These are phyloP conservation scores for Sebastes fasciatus DNA, from an alignment of 2,113 vertebrate species.

Conservation along the genomic window DNA sequence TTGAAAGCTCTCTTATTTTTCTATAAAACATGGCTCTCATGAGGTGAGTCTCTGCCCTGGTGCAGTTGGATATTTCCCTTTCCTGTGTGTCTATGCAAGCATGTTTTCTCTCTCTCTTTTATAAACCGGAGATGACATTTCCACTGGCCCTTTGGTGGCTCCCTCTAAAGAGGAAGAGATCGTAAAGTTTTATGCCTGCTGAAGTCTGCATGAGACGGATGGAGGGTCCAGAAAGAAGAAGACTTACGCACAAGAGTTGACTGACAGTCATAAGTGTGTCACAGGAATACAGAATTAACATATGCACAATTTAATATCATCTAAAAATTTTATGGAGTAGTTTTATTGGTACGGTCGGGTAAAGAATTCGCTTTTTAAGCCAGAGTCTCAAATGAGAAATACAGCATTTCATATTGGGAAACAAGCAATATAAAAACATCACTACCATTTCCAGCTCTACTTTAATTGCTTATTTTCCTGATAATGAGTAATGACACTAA, in stretches of 20 bases:
- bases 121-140: slow-evolving; percentile 54
- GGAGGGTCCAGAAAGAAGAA: slow-evolving; percentile 32
- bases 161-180: slow-evolving; percentile 48
- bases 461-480: neutral
- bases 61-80: slow-evolving; percentile 10
- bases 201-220: slow-evolving; percentile 43
- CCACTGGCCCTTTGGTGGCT: slow-evolving; percentile 30
- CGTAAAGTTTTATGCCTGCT: slow-evolving; percentile 57
- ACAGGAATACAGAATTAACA: slow-evolving; percentile 36
- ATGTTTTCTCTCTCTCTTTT: neutral
- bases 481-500: neutral
- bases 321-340: neutral
- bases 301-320: slow-evolving; percentile 23
- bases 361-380: neutral
- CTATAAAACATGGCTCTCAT: slow-evolving; percentile 36
- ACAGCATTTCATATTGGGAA: neutral
- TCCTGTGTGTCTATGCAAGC: neutral
- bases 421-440: neutral
- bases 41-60: slow-evolving; percentile 34
- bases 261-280: slow-evolving; percentile 17
- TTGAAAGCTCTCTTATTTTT: slow-evolving; percentile 20
- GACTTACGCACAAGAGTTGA: slow-evolving; percentile 15
- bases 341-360: neutral
- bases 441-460: neutral
- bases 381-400: slow-evolving; percentile 7